A percentile compares a stretch with the other conserved stretches of the same genome.
These are phyloP conservation scores for Rhea americana DNA, from an alignment of 2,113 vertebrate genomes.

Conservation along the genomic window DNA sequence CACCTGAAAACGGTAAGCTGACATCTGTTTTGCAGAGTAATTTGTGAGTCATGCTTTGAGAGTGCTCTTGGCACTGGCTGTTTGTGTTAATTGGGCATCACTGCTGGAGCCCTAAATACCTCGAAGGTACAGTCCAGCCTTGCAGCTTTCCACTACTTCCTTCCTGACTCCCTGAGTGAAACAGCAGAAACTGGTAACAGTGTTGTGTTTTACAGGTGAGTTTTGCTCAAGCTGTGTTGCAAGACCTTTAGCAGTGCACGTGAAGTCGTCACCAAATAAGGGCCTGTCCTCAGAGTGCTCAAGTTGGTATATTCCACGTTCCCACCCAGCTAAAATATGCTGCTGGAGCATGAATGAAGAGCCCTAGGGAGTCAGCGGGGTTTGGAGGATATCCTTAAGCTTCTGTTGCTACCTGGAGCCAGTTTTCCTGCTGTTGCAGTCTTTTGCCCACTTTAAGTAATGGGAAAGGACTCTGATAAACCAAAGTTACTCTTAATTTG, in stretches of 20 bases:
- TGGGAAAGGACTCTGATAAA: neutral
- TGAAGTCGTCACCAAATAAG: neutral
- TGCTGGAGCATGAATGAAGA: neutral
- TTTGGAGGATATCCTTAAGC: neutral
- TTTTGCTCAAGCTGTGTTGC: fast-evolving
- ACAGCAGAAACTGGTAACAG: neutral
- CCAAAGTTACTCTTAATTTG: neutral
- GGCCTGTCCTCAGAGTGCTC: neutral
- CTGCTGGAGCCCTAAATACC: conserved; percentile 7
- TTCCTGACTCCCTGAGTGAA: neutral
- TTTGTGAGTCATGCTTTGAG: neutral
- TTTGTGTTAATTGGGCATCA: neutral
- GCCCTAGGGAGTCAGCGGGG: neutral
- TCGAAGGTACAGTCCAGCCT: neutral
- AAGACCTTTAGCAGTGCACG: neutral
- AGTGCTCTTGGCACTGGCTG: neutral
- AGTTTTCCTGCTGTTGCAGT: neutral
- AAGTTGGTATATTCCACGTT: neutral
- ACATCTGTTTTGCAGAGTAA: neutral
- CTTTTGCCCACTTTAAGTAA: neutral
- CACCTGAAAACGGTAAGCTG: neutral
- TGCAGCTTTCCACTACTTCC: neutral
- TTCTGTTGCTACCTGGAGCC: neutral
- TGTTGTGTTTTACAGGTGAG: neutral
- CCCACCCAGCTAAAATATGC: neutral